Percentiles rank a stretch among this genome's conserved stretches.
These are phyloP conservation scores for Eupithecia centaureata DNA, from an alignment of 2,888 invertebrate species.

Conservation along the genomic window DNA sequence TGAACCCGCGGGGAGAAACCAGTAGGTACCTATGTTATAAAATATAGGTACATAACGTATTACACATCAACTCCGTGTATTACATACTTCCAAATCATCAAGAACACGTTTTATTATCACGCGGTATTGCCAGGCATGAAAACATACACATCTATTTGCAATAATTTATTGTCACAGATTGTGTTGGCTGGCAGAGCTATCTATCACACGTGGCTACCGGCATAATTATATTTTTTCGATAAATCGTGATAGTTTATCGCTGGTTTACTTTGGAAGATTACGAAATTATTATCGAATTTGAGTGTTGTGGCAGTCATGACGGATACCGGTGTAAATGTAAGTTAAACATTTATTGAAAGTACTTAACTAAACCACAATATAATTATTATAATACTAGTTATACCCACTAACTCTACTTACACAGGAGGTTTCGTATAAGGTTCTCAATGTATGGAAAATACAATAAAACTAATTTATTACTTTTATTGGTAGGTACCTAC, in stretches of 20 bases:
- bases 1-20: too few relatives aligned
- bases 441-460: too few relatives aligned
- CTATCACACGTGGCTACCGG: neutral
- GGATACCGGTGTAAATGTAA: neutral
- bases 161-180: neutral
- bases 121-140: neutral
- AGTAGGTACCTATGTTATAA: neutral
- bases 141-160: neutral
- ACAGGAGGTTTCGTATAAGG: too few relatives aligned
- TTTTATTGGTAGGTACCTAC: too few relatives aligned
- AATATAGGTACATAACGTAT: too few relatives aligned
- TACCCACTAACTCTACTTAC: too few relatives aligned
- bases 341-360: too few relatives aligned
- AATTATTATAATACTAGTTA: too few relatives aligned
- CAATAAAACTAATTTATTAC: too few relatives aligned
- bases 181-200: neutral
- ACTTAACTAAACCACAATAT: too few relatives aligned
- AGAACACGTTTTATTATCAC: neutral
- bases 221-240: neutral
- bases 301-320: neutral
- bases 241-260: neutral
- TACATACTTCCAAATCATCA: constrained; percentile 1
- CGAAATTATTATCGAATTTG: neutral
- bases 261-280: neutral
- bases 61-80: too few relatives aligned